Percentiles rank a stretch among this genome's conserved stretches.
phyloP scores from a whole-genome alignment of 2,113 vertebrate species.

The Xenopus tropicalis region UCB_Xtro_10.0 CM004445.2:123507501-123508000 shows the following conservation, averaged over 20 bases:
- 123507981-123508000: no score
- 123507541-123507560: conserved; percentile 17
- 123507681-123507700: conserved; percentile 31
- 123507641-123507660: conserved; percentile 35
- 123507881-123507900: no score
- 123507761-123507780: conserved; percentile 23
- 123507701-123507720: conserved; percentile 12
- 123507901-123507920: no score
- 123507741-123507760: conserved; percentile 23
- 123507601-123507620: conserved; percentile 24
- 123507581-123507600: conserved; percentile 15
- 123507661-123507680: conserved; percentile 34
- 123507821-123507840: no score
- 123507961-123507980: no score
- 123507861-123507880: no score
- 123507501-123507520: conserved; percentile 21
- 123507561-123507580: conserved; percentile 5
- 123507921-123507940: no score
- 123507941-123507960: no score
- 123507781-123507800: not conserved
- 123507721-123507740: conserved; percentile 17
- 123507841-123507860: no score
- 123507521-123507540: conserved; percentile 29
- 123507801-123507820: no score
- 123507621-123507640: conserved; percentile 28